These are phyloP conservation scores for Pelecanus crispus DNA, from an alignment of 2,113 vertebrate species.

Conservation along the genomic window DNA sequence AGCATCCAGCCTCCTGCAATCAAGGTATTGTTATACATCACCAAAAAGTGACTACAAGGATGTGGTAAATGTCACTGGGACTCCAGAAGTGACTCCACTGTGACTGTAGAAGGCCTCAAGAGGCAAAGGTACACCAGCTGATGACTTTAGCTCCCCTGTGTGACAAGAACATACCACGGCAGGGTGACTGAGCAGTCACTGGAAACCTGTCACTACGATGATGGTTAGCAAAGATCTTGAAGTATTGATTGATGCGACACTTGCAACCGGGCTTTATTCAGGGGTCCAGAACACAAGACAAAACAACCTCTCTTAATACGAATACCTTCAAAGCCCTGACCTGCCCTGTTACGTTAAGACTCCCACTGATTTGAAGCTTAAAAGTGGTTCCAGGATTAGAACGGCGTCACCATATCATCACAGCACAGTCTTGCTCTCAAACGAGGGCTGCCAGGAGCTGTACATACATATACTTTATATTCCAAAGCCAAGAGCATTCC, in stretches of 20 bases:
- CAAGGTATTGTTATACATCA: neutral
- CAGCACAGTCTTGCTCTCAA: neutral
- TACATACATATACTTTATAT: neutral
- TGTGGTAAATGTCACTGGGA: neutral
- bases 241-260: neutral
- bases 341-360: neutral
- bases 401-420: neutral
- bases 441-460: neutral
- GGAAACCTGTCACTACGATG: neutral
- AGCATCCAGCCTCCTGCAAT: neutral
- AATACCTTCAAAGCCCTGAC: neutral
- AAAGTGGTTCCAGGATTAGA: neutral
- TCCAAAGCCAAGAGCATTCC: neutral
- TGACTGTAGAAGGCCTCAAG: neutral
- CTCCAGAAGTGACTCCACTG: neutral
- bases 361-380: neutral
- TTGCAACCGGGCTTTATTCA: neutral
- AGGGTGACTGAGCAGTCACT: neutral
- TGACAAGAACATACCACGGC: neutral
- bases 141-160: neutral
- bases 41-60: neutral
- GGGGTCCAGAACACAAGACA: neutral
- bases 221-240: neutral
- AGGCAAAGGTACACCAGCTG: neutral
- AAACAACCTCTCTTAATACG: neutral